A percentile compares a stretch with the other conserved stretches of the same genome.
Conservation (phyloP, 2,113 vertebrate species). For the Nyctibius bracteatus region DNA sequence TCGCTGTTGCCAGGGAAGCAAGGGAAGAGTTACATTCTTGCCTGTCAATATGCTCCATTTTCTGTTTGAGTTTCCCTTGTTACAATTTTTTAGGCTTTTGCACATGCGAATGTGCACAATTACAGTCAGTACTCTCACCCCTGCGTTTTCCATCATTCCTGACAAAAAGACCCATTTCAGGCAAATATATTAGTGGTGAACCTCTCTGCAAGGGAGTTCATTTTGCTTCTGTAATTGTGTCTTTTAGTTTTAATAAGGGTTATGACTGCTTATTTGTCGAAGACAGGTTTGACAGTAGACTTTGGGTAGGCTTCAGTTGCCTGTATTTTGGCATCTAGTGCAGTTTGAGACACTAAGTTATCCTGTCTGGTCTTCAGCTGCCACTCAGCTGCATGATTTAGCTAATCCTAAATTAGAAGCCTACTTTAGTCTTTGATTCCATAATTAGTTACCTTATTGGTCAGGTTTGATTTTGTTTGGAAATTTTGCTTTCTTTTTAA, state of each 20-base stretch:
- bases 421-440: not conserved
- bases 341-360: not conserved
- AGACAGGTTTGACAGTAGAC: not conserved
- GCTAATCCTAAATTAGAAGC: not conserved
- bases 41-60: not conserved
- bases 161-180: not conserved
- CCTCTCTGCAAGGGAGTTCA: not conserved
- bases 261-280: not conserved
- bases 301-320: not conserved
- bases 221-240: not conserved
- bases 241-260: not conserved
- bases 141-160: not conserved
- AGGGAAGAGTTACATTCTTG: not conserved
- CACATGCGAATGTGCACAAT: not conserved
- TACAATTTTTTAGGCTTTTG: not conserved
- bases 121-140: not conserved
- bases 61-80: not conserved
- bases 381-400: not conserved
- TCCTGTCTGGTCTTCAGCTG: not conserved
- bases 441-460: not conserved
- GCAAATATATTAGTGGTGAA: not conserved
- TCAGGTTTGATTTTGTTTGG: not conserved
- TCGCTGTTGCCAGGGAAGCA: not conserved
- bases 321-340: not conserved
- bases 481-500: not conserved